Base-by-base conservation (phyloP, 2,797 vertebrate species). In the Eupleurogrammus muticus region DNA sequence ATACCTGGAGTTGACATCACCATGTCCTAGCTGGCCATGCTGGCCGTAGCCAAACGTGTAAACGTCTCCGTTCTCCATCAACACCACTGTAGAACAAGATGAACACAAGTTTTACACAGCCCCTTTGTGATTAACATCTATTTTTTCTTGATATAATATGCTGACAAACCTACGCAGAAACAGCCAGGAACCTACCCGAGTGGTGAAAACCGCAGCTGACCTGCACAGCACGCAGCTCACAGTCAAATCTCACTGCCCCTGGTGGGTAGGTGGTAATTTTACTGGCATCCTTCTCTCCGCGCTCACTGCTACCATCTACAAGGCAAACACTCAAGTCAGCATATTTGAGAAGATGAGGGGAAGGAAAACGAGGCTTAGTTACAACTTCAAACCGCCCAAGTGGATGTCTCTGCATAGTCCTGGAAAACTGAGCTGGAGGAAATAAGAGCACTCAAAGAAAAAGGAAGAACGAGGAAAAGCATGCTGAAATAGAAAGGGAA, bases 141-240 rank as follows among this genome's bases (percentile, higher is more conserved):
- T 54, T n/a, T 19, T 17, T 13, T 44, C 5, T 42, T 55, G 3
- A 71, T 49, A 60, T 7, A 49, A 62, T 40, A 13, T 3, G 13
- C 12, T 36, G 2, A 53, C 24, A 73, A 49, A 49, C 35, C 34
- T 21, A 32, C 21, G 32, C 49, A 58, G 60, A 62, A 50, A 16
- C 5, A 12, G 19, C 24, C 28, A 38, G 34, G 1, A 40, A 65
- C 79, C 85, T 93, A 99, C 98, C 98, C 49, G 98, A 99, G 90
- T 99, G 98, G 84, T 99, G 98, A 90, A 99, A 99, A 69, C 98
- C 98, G 69, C 98, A 99, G 94, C 97, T 98, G 92, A 99, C 97
- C 95, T 99, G 98, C 21, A 97, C 91, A 1, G 97, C 98, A 71
- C 97, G 93, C 66, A 99, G 90, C 62, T 99, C 98, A 74, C 96